Percentiles rank a stretch among this genome's conserved stretches.
phyloP scores from a whole-genome alignment of 2,113 vertebrate species.

The Thalassoma bifasciatum region DNA sequence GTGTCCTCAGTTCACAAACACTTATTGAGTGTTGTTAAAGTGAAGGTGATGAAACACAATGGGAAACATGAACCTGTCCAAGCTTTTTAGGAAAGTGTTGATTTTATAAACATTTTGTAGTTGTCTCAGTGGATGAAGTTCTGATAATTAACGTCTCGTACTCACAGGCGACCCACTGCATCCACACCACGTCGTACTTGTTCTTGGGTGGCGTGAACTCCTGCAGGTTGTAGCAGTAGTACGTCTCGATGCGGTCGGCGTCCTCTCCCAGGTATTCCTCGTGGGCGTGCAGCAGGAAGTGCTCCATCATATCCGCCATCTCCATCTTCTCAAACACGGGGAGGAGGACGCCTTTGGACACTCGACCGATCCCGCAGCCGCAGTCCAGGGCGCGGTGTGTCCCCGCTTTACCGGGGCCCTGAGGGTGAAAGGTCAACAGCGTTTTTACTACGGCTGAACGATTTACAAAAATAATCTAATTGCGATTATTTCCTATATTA shows the following conservation, averaged over 20 bases:
- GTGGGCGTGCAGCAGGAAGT: constrained; percentile 92
- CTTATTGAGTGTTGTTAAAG: too few species aligned
- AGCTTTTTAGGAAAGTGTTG: too few species aligned
- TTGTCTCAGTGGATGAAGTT: background rate
- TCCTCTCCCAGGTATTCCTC: constrained; percentile 88
- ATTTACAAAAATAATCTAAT: too few species aligned
- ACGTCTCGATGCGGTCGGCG: constrained; percentile 88
- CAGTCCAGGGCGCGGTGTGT: constrained; percentile 92
- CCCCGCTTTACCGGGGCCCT: constrained; percentile 91
- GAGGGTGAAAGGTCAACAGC: background rate
- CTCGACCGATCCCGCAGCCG: constrained; percentile 93
- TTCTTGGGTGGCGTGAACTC: constrained; percentile 86
- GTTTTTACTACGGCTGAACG: too few species aligned
- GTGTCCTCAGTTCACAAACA: too few species aligned
- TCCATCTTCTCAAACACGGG: constrained; percentile 92
- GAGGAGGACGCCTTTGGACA: constrained; percentile 92
- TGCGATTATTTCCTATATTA: too few species aligned
- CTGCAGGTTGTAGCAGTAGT: constrained; percentile 92
- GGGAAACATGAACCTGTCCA: too few species aligned
- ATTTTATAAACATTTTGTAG: too few species aligned
- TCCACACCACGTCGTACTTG: constrained; percentile 97
- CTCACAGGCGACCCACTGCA: constrained; percentile 98
- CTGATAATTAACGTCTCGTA: constrained; percentile 36
- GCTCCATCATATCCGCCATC: constrained; percentile 95
- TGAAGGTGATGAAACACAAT: too few species aligned